Base-by-base conservation (phyloP, 2,113 vertebrate genomes). In the Tapirus terrestris region DNA sequence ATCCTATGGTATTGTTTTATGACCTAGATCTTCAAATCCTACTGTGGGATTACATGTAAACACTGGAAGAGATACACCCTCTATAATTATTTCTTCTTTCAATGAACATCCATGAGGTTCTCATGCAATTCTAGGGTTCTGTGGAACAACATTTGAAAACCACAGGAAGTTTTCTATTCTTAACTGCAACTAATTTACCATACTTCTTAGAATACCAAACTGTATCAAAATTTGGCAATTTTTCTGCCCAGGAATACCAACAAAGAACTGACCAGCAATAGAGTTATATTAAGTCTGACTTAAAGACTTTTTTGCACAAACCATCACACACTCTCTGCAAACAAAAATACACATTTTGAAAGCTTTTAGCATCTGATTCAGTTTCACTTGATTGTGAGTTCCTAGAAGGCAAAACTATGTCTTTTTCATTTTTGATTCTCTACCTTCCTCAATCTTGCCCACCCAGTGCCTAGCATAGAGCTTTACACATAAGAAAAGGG, bases 111-210 rank as follows among this genome's bases (percentile, higher is more conserved):
- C 56, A 86, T 53, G 79, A 88, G 75, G 75, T 56, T 82, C 11
- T 92, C 91, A 73, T 85, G 25, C 23, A 96, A 68, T 95, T 82
- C 79, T 95, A 75, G 58, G 56, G 60, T 51, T 94, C 58, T 89
- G 6, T 61, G n/a, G 53, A 91, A 92, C 18, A 93, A 87, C n/a
- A 91, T 92, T 29, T 75, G 83, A 94, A 97, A 98, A 83, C 27
- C 9, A 2, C 13, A 85, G 65, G 29, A 58, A 90, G 43, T 73
- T 81, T 68, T 94, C 39, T 85, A 85, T 85, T 91, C 31, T 25
- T 61, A 96, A 91, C 14, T 65, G 20, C 25, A 82, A 92, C 58
- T 88, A 58, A 39, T 85, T 96, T 73, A 68, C 23, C 82, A 43
- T 73, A 67, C 72, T 91, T 84, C 70, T 94, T 27, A 93, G 33